A percentile compares a stretch with the other conserved stretches of the same genome.
Conservation (phyloP, 2,888 invertebrate species). For the Chrysolina americana region DNA sequence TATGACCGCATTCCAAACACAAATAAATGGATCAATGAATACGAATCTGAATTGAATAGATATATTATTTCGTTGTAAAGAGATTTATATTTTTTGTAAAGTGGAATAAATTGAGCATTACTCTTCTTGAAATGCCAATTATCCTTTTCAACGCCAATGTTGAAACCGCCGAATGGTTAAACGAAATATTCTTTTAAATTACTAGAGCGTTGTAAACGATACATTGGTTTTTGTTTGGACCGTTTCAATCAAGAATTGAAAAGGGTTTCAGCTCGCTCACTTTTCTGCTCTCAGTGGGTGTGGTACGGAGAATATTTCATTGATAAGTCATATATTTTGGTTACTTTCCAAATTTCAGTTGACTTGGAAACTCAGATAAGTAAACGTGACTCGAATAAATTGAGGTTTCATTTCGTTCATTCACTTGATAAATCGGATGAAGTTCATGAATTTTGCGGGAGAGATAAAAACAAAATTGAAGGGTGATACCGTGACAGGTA, state of each 20-base stretch:
- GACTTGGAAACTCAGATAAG: too few relatives aligned
- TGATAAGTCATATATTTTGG: too few relatives aligned
- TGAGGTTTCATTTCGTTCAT: too few relatives aligned
- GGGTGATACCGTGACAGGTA: too few relatives aligned
- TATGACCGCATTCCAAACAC: too few relatives aligned
- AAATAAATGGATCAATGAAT: too few relatives aligned
- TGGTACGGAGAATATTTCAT: neutral
- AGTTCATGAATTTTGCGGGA: too few relatives aligned
- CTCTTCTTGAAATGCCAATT: constrained; percentile 26
- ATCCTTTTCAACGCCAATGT: constrained; percentile 25
- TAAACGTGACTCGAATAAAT: too few relatives aligned
- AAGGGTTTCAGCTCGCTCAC: neutral
- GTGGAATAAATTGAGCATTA: constrained; percentile 24
- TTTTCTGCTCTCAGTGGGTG: neutral
- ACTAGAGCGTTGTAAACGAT: constrained; percentile 23
- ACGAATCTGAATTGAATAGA: neutral
- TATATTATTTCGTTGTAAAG: neutral
- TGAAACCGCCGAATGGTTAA: constrained; percentile 33
- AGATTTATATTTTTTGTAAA: constrained; percentile 21
- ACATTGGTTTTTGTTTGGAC: neutral
- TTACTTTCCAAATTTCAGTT: too few relatives aligned
- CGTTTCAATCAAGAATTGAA: constrained; percentile 9
- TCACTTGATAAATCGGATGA: too few relatives aligned
- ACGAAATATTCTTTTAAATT: constrained; percentile 25
- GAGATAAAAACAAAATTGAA: too few relatives aligned